Conservation (phyloP, 2,113 vertebrate genomes). For the Atherinomorus stipes region DNA sequence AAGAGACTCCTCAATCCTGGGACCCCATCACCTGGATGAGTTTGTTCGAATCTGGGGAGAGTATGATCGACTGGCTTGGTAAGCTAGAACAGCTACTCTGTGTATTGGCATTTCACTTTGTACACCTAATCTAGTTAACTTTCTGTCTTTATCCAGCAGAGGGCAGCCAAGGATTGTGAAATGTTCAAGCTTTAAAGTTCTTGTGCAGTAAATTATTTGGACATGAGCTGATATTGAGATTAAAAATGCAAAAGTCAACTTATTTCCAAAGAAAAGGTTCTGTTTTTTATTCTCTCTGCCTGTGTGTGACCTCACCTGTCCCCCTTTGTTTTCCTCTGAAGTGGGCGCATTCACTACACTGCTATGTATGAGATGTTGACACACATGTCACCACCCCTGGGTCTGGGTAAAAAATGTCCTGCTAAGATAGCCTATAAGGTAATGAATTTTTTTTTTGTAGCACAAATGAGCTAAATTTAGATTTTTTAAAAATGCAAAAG, state of each 20-base stretch:
- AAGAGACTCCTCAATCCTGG: slow-evolving; percentile 96
- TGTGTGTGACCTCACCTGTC: slow-evolving; percentile 53
- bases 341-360: slow-evolving; percentile 99
- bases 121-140: neutral
- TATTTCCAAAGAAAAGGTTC: neutral
- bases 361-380: slow-evolving; percentile 99
- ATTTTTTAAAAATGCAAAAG: neutral
- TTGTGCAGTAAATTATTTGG: neutral
- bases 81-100: slow-evolving; percentile 32
- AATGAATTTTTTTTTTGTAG: slow-evolving; percentile 55
- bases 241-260: neutral
- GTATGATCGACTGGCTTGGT: slow-evolving; percentile 96
- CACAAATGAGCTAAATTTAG: no score
- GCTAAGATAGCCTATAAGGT: slow-evolving; percentile 99
- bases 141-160: slow-evolving; percentile 64
- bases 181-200: slow-evolving; percentile 2
- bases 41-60: slow-evolving; percentile 99
- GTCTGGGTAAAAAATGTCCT: slow-evolving; percentile 98
- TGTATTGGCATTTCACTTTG: neutral
- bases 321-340: slow-evolving; percentile 55
- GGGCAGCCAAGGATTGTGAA: slow-evolving; percentile 68
- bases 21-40: slow-evolving; percentile 97
- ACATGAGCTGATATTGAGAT: neutral
- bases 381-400: slow-evolving; percentile 98
- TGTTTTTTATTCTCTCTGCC: slow-evolving; percentile 64